phyloP scores from a whole-genome alignment of 2,797 vertebrate species.

The Bradypodion ventrale region DNA sequence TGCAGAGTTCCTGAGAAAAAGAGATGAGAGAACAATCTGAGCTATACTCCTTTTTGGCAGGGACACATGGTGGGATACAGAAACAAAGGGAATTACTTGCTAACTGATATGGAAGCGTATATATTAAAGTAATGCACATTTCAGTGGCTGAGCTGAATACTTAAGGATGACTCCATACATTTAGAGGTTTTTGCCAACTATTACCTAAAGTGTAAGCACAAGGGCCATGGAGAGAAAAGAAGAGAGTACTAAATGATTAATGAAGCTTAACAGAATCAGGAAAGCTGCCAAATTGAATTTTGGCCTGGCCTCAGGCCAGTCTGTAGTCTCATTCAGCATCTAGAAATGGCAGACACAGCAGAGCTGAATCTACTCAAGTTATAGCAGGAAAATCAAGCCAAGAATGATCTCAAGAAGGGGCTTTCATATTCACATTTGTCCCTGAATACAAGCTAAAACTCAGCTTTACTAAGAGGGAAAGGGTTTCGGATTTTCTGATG shows the following conservation, averaged over 20 bases:
- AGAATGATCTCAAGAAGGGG: conserved; percentile 33
- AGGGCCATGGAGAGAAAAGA: not conserved
- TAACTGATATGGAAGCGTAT: not conserved
- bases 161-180: not conserved
- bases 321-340: not conserved
- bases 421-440: conserved; percentile 17
- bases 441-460: not conserved
- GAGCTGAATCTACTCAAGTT: conserved; percentile 11
- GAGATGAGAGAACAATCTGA: not conserved
- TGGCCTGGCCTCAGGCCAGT: conserved; percentile 1
- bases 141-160: not conserved
- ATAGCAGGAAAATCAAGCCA: conserved; percentile 19
- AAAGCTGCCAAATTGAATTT: conserved; percentile 11
- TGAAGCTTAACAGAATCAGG: conserved; percentile 1
- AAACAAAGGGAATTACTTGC: not conserved
- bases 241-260: not conserved
- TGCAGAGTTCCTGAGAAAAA: not conserved
- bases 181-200: not conserved
- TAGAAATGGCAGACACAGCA: conserved; percentile 15
- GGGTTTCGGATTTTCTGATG: not conserved
- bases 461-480: not conserved
- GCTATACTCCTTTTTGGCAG: not conserved
- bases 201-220: not conserved
- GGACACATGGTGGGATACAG: not conserved
- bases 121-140: not conserved